Evolutionary conservation across 2,113 vertebrate genomes (phyloP).

Genomic region (Solea solea): DNA sequence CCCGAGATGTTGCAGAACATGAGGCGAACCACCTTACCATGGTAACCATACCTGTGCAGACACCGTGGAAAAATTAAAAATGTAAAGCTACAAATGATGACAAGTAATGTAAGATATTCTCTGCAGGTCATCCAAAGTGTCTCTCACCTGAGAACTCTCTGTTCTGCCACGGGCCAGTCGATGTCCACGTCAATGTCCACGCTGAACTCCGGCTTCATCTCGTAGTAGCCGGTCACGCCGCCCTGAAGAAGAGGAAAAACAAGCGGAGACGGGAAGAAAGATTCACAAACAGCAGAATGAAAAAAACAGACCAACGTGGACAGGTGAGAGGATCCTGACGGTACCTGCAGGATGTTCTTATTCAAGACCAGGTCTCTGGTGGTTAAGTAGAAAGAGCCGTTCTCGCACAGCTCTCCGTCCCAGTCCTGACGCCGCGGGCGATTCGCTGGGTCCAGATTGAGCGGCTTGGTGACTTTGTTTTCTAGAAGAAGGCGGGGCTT

Average conservation of each 20-base stretch:
- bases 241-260: conserved; percentile 77
- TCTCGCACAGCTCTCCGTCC: conserved; percentile 94
- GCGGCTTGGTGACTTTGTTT: conserved; percentile 73
- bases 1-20: conserved; percentile 89
- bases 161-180: conserved; percentile 97
- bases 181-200: conserved; percentile 97
- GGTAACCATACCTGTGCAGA: conserved; percentile 89
- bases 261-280: background rate
- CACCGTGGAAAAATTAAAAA: too few species aligned
- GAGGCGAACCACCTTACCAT: conserved; percentile 86
- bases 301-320: background rate
- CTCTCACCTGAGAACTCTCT: conserved; percentile 90
- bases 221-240: conserved; percentile 89
- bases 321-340: background rate
- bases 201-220: conserved; percentile 93
- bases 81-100: too few species aligned
- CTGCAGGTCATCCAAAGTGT: too few species aligned
- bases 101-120: too few species aligned
- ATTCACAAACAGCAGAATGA: background rate
- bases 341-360: conserved; percentile 86
- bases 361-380: conserved; percentile 81
- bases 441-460: conserved; percentile 86
- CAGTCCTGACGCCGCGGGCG: conserved; percentile 93
- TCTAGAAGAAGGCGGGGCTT: conserved; percentile 20
- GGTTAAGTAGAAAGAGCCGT: conserved; percentile 94